phyloP scores from a whole-genome alignment of 2,888 invertebrate species.

The Coleophora deauratella region DNA sequence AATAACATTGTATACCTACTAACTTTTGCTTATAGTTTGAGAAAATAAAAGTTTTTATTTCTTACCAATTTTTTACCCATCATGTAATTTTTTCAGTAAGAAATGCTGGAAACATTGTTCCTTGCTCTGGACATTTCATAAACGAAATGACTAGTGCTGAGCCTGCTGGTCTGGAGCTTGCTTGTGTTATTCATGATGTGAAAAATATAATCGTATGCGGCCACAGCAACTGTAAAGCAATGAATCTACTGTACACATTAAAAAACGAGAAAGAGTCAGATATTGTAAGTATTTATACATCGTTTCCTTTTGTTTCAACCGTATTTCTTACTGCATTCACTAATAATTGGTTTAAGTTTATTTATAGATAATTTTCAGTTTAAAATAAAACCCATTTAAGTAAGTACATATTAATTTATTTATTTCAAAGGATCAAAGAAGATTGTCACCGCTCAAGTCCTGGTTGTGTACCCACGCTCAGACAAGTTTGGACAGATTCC shows the following conservation, averaged over 20 bases:
- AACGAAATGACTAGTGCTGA: slow-evolving; percentile 94
- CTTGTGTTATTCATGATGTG: slow-evolving; percentile 93
- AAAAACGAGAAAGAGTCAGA: slow-evolving; percentile 83
- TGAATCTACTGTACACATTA: slow-evolving; percentile 91
- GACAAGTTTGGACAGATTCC: slow-evolving; percentile 87
- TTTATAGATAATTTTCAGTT: no score
- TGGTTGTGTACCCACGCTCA: slow-evolving; percentile 93
- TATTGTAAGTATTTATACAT: slow-evolving; percentile 33
- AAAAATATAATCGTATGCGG: slow-evolving; percentile 96
- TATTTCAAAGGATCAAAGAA: slow-evolving; percentile 77
- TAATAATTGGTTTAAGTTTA: no score
- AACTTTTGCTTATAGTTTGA: background rate
- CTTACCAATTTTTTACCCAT: background rate
- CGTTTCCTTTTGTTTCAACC: no score
- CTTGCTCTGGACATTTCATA: slow-evolving; percentile 90
- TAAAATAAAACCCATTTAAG: no score
- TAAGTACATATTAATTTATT: no score
- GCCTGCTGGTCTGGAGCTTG: slow-evolving; percentile 95
- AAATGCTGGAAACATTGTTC: slow-evolving; percentile 97
- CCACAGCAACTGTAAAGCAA: slow-evolving; percentile 98
- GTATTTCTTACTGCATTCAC: no score
- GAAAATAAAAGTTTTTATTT: background rate
- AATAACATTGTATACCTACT: no score
- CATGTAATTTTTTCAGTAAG: slow-evolving; percentile 80
- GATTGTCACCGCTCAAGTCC: slow-evolving; percentile 89